Conservation (phyloP, 2,113 vertebrate species). For the Corythaeola cristata region DNA sequence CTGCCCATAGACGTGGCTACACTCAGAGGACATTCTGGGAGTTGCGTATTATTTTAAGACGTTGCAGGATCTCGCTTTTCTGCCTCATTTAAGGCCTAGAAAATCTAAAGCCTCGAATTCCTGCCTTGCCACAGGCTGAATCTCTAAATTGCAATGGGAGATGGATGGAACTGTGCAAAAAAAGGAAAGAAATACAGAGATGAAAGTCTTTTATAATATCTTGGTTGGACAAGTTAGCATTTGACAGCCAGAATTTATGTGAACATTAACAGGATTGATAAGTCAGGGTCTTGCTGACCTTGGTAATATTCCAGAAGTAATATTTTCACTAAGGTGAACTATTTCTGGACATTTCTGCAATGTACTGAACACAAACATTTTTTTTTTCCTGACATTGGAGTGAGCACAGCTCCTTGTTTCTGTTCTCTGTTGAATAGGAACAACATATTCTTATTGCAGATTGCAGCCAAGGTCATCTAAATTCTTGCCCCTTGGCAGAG, state of each 20-base stretch:
- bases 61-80: background rate
- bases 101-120: background rate
- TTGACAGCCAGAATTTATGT: conserved; percentile 66
- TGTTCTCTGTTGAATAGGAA: conserved; percentile 42
- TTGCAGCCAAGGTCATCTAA: conserved; percentile 3
- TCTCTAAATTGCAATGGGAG: background rate
- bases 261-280: conserved; percentile 71
- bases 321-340: conserved; percentile 69
- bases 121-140: background rate
- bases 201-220: conserved; percentile 39
- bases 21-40: background rate
- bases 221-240: conserved; percentile 39
- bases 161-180: background rate
- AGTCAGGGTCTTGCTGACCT: conserved; percentile 70
- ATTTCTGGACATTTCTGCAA: conserved; percentile 64
- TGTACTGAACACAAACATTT: conserved; percentile 36
- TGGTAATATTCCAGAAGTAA: conserved; percentile 71
- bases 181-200: conserved; percentile 31
- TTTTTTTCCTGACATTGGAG: conserved; percentile 21
- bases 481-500: conserved; percentile 23
- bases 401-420: conserved; percentile 26
- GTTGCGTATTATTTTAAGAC: background rate
- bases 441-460: conserved; percentile 20
- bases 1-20: background rate
- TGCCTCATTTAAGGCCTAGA: background rate